Evolutionary conservation across 1,140 invertebrate species (phyloP).

Genomic region (Euwallacea fornicatus): DNA sequence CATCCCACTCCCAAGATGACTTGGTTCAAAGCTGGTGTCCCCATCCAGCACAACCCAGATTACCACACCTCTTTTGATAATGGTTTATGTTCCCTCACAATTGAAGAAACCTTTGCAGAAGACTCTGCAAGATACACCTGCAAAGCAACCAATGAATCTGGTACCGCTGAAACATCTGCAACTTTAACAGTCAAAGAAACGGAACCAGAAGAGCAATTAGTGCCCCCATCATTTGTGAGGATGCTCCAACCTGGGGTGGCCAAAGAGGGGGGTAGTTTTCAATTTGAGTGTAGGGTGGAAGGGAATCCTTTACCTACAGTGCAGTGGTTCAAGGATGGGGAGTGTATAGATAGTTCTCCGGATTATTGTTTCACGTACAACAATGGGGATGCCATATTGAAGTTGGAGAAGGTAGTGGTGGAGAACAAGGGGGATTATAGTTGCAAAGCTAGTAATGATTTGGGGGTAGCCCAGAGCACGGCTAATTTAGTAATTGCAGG

Average conservation of each 20-base stretch:
- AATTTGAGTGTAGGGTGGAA: slow-evolving; percentile 71
- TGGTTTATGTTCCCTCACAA: slow-evolving; percentile 70
- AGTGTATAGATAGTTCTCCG: slow-evolving; percentile 72
- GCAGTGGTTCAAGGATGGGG: slow-evolving; percentile 76
- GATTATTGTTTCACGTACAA: slow-evolving; percentile 70
- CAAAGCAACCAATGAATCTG: slow-evolving; percentile 68
- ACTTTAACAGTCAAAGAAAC: slow-evolving; percentile 75
- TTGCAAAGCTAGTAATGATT: slow-evolving; percentile 70
- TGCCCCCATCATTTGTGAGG: slow-evolving; percentile 66
- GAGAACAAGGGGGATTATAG: slow-evolving; percentile 66
- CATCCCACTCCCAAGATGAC: slow-evolving; percentile 78
- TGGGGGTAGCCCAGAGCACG: slow-evolving; percentile 65
- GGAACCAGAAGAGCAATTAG: slow-evolving; percentile 65
- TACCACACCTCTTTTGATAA: slow-evolving; percentile 68
- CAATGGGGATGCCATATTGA: slow-evolving; percentile 65
- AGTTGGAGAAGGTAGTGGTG: slow-evolving; percentile 61
- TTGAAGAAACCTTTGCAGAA: slow-evolving; percentile 75
- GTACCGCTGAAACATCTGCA: slow-evolving; percentile 72
- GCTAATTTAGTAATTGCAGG: slow-evolving; percentile 59
- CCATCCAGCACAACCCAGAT: slow-evolving; percentile 58
- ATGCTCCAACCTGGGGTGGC: slow-evolving; percentile 64
- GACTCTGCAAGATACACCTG: slow-evolving; percentile 80
- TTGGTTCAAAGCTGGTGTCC: slow-evolving; percentile 70
- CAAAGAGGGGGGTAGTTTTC: slow-evolving; percentile 66
- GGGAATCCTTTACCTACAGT: slow-evolving; percentile 78